Conservation (phyloP, 2,113 vertebrate genomes). For the Alouatta palliata region DNA sequence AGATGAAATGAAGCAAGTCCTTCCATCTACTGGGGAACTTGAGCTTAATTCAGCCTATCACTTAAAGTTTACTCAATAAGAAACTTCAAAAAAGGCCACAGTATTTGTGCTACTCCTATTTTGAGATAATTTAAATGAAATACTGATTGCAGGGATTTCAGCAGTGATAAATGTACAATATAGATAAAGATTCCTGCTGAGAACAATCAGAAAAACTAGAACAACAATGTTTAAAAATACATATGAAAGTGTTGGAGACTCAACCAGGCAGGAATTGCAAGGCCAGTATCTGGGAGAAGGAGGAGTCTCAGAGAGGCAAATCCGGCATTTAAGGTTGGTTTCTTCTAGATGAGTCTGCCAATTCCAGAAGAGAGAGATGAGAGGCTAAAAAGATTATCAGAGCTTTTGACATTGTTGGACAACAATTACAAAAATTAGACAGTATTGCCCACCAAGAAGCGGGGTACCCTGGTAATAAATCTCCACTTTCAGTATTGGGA, state of each 20-base stretch:
- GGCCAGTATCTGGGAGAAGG: not conserved
- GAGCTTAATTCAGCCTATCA: not conserved
- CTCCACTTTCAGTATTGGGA: not conserved
- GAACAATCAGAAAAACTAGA: not conserved
- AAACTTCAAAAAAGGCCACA: not conserved
- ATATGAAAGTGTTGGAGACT: too few relatives aligned
- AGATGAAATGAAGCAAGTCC: not conserved
- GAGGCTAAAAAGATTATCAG: not conserved
- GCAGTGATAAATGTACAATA: not conserved
- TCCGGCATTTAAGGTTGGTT: not conserved
- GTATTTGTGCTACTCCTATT: not conserved
- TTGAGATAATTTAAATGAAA: not conserved
- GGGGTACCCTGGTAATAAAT: not conserved
- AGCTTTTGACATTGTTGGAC: not conserved
- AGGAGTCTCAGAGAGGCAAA: not conserved
- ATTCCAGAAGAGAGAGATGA: not conserved
- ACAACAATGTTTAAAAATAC: not conserved
- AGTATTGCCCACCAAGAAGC: too few relatives aligned
- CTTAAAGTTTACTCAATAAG: not conserved
- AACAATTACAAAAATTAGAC: not conserved
- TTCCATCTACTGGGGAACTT: not conserved
- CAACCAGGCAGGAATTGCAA: not conserved
- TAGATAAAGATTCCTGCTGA: not conserved
- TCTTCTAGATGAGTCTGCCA: too few relatives aligned
- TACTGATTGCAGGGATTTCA: too few relatives aligned